Conservation (phyloP, 2,113 vertebrate genomes). For the Climacteris rufus region DNA sequence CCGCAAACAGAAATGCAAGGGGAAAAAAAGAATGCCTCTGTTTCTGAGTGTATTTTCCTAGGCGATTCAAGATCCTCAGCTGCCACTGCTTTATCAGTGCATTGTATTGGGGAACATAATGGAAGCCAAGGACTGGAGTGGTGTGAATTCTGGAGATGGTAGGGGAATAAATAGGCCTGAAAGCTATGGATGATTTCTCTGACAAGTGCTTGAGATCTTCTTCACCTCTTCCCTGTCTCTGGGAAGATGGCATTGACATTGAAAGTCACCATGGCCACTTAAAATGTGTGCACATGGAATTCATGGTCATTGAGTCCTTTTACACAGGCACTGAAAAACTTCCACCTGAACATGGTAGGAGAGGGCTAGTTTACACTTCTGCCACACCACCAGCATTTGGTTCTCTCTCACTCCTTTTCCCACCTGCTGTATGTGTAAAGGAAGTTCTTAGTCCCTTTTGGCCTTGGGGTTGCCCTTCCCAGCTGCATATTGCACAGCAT, state of each 20-base stretch:
- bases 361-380: neutral
- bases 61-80: neutral
- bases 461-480: neutral
- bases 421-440: neutral
- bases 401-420: neutral
- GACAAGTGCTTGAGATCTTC: neutral
- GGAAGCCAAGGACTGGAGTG: neutral
- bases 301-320: neutral
- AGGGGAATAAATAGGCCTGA: neutral
- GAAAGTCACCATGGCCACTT: neutral
- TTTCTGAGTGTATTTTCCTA: neutral
- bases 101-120: neutral
- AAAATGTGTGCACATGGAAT: neutral
- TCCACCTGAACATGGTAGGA: neutral
- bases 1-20: neutral
- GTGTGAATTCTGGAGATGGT: neutral
- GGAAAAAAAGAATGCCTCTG: neutral
- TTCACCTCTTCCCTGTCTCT: neutral
- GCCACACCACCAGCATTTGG: neutral
- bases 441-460: neutral
- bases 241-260: neutral
- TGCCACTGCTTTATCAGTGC: neutral
- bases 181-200: neutral
- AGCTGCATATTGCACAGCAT: neutral
- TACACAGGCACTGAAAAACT: neutral